Evolutionary conservation across 2,113 vertebrate genomes (phyloP), one percentile per base, ranked within the genome.

Genomic region (Phaethornis superciliosus): DNA sequence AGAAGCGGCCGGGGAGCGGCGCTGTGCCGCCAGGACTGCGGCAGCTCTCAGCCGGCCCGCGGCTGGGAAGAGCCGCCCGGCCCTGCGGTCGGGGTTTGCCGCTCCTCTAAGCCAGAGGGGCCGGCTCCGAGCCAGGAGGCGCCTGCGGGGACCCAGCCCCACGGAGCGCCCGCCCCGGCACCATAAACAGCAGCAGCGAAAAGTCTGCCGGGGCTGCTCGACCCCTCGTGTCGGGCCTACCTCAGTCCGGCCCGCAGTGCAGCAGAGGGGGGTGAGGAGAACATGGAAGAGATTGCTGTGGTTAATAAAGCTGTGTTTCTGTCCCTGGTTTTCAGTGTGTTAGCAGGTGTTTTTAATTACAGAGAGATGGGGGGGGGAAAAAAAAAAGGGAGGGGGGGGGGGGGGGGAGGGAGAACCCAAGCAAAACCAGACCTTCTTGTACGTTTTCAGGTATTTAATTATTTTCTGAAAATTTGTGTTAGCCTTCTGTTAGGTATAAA

Each of bases 131-230:
- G 52, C 8, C 28, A 18, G 23, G 46, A 3, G 6, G 12, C 10
- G 6, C 5, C 6, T 5, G 14, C 28, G 33, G 11, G 8, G 17
- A 5, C 9, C 7, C 9, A 4, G 14, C 33, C 23, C 11, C 11
- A 7, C 20, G n/a, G 22, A 19, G 37, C 19, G 19, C 42, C 23
- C 12, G 28, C 27, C 9, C 54, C 63, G n/a, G 55, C 24, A 7
- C 18, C 12, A 1, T 9, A 1, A 22, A 4, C 6, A 8, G 56
- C 42, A 4, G 64, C 26, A 3, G 16, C 33, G 30, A 56, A 4
- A 1, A 5, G 17, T 51, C 22, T 8, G 0, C 4, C 0, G 5
- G 14, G 22, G 64, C 42, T 19, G 0, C n/a, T 4, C 0, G 18
- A 5, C 4, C 22, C 24, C 42, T 11, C 4, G 2, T 5, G 5